Evolutionary conservation across 2,797 vertebrate genomes (phyloP).

Genomic region (Sebastes trivittatus): DNA sequence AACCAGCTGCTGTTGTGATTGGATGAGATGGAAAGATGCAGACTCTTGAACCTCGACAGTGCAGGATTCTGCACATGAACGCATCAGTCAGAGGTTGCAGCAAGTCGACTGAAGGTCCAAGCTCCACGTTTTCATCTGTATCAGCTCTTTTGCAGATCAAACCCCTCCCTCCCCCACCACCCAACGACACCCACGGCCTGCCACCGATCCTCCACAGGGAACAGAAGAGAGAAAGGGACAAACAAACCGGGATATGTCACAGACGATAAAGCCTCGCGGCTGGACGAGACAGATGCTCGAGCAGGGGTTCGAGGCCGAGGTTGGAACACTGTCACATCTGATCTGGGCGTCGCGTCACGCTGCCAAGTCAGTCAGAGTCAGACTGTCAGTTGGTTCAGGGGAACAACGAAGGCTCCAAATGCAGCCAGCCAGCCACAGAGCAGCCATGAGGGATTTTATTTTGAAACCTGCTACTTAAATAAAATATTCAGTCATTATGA

Average conservation of each 20-base stretch:
- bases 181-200: conserved; percentile 10
- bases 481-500: background rate
- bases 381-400: conserved; percentile 18
- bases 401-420: background rate
- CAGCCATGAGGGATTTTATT: background rate
- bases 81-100: conserved; percentile 6
- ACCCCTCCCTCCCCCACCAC: background rate
- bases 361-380: conserved; percentile 40
- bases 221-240: conserved; percentile 28
- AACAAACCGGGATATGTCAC: conserved; percentile 48
- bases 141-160: conserved; percentile 38
- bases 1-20: conserved; percentile 49
- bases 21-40: conserved; percentile 1
- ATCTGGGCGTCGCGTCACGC: conserved; percentile 3
- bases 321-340: conserved; percentile 59
- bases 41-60: background rate
- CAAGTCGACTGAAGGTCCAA: background rate
- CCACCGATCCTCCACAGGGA: conserved; percentile 24
- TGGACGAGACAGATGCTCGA: conserved; percentile 54
- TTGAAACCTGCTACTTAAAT: background rate
- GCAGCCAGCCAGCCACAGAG: background rate
- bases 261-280: conserved; percentile 18
- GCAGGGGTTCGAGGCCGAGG: conserved; percentile 23
- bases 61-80: background rate
- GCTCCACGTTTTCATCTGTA: background rate